Conservation (phyloP, 2,113 vertebrate genomes). For the Nerophis ophidion region DNA sequence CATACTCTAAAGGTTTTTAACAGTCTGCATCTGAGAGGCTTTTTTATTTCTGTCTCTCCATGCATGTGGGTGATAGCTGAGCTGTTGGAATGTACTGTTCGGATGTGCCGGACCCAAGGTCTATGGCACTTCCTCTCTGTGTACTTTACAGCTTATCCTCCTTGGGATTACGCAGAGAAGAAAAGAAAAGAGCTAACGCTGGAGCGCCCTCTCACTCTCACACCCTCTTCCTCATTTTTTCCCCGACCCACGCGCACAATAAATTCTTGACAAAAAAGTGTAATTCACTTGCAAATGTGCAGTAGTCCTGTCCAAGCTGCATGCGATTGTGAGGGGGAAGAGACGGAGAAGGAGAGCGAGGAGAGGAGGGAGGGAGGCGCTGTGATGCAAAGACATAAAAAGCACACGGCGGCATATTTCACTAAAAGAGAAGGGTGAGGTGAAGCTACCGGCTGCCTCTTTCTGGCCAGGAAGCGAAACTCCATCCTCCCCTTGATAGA, state of each 20-base stretch:
- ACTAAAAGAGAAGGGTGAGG: slow-evolving; percentile 39
- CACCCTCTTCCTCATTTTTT: slow-evolving; percentile 45
- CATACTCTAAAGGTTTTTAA: slow-evolving; percentile 5
- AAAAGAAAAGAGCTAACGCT: slow-evolving; percentile 66
- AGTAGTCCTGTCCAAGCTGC: slow-evolving; percentile 55
- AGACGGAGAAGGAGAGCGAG: slow-evolving; percentile 11
- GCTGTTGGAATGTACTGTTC: slow-evolving; percentile 58
- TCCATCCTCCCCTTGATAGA: slow-evolving; percentile 21
- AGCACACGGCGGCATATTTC: slow-evolving; percentile 39
- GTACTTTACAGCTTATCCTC: slow-evolving; percentile 73
- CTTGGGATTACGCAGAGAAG: slow-evolving; percentile 69
- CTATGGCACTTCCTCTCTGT: slow-evolving; percentile 73
- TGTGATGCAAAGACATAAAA: slow-evolving; percentile 40
- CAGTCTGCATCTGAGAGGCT: neutral
- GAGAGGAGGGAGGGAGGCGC: slow-evolving; percentile 36
- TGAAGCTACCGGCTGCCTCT: slow-evolving; percentile 51
- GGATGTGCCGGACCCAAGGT: slow-evolving; percentile 65
- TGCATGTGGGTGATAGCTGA: slow-evolving; percentile 25
- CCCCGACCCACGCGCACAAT: slow-evolving; percentile 25
- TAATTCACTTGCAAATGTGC: slow-evolving; percentile 77
- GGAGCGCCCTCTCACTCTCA: slow-evolving; percentile 47
- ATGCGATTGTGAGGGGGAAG: slow-evolving; percentile 29
- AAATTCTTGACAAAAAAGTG: slow-evolving; percentile 61
- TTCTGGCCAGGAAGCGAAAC: slow-evolving; percentile 46
- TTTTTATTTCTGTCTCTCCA: slow-evolving; percentile 24